phyloP scores from a whole-genome alignment of 2,797 vertebrate genomes.

The Chloroceryle inda region DNA sequence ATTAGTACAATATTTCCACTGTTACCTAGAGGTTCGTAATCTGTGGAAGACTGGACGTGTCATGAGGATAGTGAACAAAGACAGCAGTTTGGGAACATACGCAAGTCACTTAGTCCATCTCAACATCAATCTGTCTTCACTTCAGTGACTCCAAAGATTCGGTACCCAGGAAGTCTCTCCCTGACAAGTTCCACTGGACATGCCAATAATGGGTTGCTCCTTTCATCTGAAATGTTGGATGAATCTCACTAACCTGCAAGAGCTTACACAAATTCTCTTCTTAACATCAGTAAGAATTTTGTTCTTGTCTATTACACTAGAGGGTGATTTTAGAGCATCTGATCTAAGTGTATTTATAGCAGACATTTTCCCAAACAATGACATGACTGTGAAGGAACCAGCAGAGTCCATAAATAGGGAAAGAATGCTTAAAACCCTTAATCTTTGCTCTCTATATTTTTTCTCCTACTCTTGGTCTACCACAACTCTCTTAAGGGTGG shows the following conservation, averaged over 20 bases:
- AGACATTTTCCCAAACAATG: constrained; percentile 15
- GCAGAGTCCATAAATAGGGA: not conserved
- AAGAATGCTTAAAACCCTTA: not conserved
- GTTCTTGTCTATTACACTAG: not conserved
- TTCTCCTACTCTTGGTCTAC: not conserved
- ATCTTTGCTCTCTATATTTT: not conserved
- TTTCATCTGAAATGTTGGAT: not conserved
- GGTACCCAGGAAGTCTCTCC: not conserved
- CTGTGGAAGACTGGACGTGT: not conserved
- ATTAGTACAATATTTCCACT: not conserved
- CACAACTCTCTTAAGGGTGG: not conserved
- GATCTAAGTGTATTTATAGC: constrained; percentile 33
- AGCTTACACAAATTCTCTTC: not conserved
- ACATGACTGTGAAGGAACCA: not conserved
- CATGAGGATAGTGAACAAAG: not conserved
- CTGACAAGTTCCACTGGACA: not conserved
- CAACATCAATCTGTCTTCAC: not conserved
- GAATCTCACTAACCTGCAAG: not conserved
- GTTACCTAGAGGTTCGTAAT: not conserved
- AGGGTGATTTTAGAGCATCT: not conserved
- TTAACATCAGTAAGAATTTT: not conserved
- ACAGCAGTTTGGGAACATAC: not conserved
- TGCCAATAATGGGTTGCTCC: not conserved
- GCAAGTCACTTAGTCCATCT: not conserved
- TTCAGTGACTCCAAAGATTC: not conserved